A percentile compares a stretch with the other conserved stretches of the same genome.
Conservation (phyloP, 2,797 vertebrate species). For the Falco naumanni region DNA sequence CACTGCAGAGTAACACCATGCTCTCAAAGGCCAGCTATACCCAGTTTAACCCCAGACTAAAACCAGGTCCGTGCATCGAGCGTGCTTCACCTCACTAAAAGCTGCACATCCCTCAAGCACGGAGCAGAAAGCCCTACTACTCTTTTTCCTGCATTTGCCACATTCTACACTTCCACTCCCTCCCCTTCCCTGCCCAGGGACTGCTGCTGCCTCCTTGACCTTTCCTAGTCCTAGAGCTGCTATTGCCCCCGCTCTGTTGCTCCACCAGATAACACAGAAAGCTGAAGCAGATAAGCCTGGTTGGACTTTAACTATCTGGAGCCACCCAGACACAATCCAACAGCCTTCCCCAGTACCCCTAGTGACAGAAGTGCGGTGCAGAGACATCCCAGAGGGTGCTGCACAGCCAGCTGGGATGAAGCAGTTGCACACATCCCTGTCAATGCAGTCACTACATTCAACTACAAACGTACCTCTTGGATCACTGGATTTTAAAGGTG, state of each 20-base stretch:
- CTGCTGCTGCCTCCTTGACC: not conserved
- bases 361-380: not conserved
- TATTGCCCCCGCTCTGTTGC: not conserved
- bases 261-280: not conserved
- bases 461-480: accelerated
- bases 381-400: not conserved
- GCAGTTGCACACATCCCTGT: not conserved
- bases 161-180: too few relatives aligned
- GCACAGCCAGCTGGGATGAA: not conserved
- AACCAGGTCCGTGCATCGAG: not conserved
- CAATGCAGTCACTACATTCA: not conserved
- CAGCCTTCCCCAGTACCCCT: not conserved
- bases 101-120: not conserved
- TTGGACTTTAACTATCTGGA: not conserved
- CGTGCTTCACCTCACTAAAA: not conserved
- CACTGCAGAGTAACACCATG: not conserved
- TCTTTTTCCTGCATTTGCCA: not conserved
- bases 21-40: not conserved
- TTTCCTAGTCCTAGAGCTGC: not conserved
- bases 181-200: not conserved
- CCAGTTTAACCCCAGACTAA: not conserved
- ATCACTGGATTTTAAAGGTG: not conserved
- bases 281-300: not conserved
- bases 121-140: not conserved
- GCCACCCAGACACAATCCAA: not conserved